Evolutionary conservation across 2,113 vertebrate genomes (phyloP), one percentile per base, ranked within the genome.

Genomic region (Struthio camelus): DNA sequence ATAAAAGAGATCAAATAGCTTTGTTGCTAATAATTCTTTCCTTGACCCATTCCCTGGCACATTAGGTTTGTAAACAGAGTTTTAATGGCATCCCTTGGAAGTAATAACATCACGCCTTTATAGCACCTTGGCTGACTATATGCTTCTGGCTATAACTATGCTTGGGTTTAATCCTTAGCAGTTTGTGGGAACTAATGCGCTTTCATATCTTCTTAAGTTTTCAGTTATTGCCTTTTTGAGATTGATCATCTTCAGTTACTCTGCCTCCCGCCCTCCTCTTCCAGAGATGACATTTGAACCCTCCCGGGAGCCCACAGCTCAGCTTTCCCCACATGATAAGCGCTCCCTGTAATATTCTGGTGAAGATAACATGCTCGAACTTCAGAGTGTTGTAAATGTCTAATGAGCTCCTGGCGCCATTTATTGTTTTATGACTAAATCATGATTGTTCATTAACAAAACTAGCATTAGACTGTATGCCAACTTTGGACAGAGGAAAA

Each of bases 1-100:
- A 97, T 98, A 98, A 98, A 98, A 97, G 97, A 97, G 98, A 98
- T 98, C 98, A 98, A 98, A 98, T 98, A 95, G 97, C 98, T 97
- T 94, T 96, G 97, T 97, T 97, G 98, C 98, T 98, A 98, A 98
- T 98, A 97, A 98, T 98, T 98, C 98, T 98, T 98, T 95, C 97
- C 97, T 97, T 97, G 96, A 97, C 97, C 98, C 97, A 96, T 98
- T 98, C 97, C 87, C 97, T 97, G 96, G 98, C 98, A 98, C 97
- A 97, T 97, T 95, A 69, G 94, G 97, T 98, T 98, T 98, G 98
- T 97, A 98, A 98, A 98, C 97, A 98, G 97, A 97, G 95, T 95
- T 98, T 98, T 98, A 98, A 98, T 97, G 97, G 98, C 96, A 97
- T 97, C 98, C 97, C 94, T 98, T 97, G 94, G 88, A 98, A 95